These are phyloP conservation scores for Sebastiscus albofasciatus DNA, from an alignment of 2,797 vertebrate genomes.

Conservation along the genomic window DNA sequence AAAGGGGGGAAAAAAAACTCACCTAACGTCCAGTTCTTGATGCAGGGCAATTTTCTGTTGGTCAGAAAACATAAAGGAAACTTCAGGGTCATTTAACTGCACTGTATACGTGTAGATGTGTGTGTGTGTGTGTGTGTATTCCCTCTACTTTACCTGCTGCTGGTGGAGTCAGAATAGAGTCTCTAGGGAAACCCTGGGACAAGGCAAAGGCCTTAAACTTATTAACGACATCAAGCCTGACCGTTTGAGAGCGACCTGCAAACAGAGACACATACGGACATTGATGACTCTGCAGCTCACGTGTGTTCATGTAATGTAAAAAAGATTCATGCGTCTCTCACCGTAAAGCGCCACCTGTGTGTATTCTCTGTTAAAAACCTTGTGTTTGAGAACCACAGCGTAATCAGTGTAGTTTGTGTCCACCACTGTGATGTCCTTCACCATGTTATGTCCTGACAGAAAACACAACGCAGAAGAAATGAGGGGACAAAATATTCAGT, in stretches of 20 bases:
- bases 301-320: background rate
- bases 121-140: background rate
- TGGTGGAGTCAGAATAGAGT: slow-evolving; percentile 79
- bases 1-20: background rate
- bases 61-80: slow-evolving; percentile 12
- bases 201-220: slow-evolving; percentile 78
- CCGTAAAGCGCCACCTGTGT: slow-evolving; percentile 85
- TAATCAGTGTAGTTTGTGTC: slow-evolving; percentile 85
- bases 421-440: slow-evolving; percentile 86
- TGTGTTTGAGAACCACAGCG: slow-evolving; percentile 84
- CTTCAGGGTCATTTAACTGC: background rate
- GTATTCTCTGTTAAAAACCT: slow-evolving; percentile 81
- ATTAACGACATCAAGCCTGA: slow-evolving; percentile 63
- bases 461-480: background rate
- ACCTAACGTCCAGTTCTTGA: slow-evolving; percentile 56
- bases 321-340: slow-evolving; percentile 49
- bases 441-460: slow-evolving; percentile 75
- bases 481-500: background rate
- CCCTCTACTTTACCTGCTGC: slow-evolving; percentile 60
- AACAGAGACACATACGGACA: background rate
- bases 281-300: background rate
- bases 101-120: background rate
- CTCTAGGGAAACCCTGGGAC: slow-evolving; percentile 73
- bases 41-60: slow-evolving; percentile 75
- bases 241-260: slow-evolving; percentile 74